phyloP scores from a whole-genome alignment of 1,140 invertebrate species.

The Sesamia nonagrioides region DNA sequence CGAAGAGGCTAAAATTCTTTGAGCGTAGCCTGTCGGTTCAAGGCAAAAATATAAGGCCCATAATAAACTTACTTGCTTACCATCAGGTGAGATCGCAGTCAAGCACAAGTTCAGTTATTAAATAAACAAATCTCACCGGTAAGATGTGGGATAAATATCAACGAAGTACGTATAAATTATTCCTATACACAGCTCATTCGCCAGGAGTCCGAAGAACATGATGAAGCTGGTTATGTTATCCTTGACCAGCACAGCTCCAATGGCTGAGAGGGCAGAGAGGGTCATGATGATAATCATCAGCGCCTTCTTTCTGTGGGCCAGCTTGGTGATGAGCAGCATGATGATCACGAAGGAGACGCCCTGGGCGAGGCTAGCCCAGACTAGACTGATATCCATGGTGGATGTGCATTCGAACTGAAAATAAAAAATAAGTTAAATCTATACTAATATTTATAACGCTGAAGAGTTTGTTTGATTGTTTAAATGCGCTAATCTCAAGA shows the following conservation, averaged over 20 bases:
- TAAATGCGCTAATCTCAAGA: too few species aligned
- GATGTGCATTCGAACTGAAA: conserved; percentile 44
- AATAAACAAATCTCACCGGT: conserved; percentile 44
- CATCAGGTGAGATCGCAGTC: neutral
- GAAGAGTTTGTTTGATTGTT: too few species aligned
- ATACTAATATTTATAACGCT: too few species aligned
- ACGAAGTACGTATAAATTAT: conserved; percentile 56
- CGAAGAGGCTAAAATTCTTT: too few species aligned
- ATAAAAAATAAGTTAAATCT: neutral
- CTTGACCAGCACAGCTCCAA: conserved; percentile 38
- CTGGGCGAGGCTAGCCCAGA: conserved; percentile 44
- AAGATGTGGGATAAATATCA: conserved; percentile 57
- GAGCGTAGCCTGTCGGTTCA: too few species aligned
- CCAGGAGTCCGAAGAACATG: conserved; percentile 52
- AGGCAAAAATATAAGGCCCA: too few species aligned
- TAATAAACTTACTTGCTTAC: neutral
- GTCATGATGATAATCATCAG: conserved; percentile 48
- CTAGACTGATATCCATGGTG: conserved; percentile 44
- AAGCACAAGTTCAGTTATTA: neutral
- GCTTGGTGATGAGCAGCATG: conserved; percentile 48
- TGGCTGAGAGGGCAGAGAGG: conserved; percentile 11
- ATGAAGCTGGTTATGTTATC: conserved; percentile 49
- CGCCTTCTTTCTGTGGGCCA: conserved; percentile 50
- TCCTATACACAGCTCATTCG: conserved; percentile 50
- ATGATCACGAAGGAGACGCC: conserved; percentile 51